Percentiles rank a stretch among this genome's conserved stretches.
Conservation (phyloP, 2,888 invertebrate genomes). For the Eueremaeus valkanovi region DNA sequence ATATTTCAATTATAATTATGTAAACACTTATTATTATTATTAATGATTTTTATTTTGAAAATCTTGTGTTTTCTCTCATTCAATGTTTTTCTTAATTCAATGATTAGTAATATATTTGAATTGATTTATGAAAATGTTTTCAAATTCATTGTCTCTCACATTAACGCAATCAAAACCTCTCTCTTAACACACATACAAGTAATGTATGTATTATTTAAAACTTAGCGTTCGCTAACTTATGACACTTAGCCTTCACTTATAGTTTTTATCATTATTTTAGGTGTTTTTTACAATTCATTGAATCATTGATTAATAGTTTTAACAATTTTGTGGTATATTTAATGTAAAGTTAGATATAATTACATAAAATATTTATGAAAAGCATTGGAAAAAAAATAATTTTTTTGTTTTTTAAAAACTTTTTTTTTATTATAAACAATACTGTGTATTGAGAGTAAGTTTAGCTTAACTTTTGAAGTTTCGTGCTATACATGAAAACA, state of each 20-base stretch:
- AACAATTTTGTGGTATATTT: constrained; percentile 7
- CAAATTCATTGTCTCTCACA: background rate
- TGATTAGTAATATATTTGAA: background rate
- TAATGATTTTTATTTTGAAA: background rate
- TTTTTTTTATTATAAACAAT: background rate
- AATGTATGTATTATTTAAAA: constrained; percentile 11
- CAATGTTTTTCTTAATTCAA: background rate
- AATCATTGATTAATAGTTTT: background rate
- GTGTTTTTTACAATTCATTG: background rate
- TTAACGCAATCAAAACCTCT: background rate
- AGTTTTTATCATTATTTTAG: background rate
- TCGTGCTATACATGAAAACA: background rate
- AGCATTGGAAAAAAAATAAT: background rate
- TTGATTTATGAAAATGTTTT: background rate
- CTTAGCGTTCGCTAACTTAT: background rate
- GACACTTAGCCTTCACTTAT: background rate
- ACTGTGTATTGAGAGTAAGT: constrained; percentile 24
- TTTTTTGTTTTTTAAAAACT: background rate
- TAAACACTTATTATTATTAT: background rate
- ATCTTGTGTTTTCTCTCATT: background rate
- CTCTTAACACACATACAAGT: constrained; percentile 15
- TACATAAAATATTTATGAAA: background rate
- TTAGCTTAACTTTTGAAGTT: background rate
- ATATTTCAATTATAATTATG: background rate
- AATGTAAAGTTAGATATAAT: background rate